Evolutionary conservation across 2,797 vertebrate genomes (phyloP), one percentile per base, ranked within the genome.

Genomic region (Gymnothorax reevesii): DNA sequence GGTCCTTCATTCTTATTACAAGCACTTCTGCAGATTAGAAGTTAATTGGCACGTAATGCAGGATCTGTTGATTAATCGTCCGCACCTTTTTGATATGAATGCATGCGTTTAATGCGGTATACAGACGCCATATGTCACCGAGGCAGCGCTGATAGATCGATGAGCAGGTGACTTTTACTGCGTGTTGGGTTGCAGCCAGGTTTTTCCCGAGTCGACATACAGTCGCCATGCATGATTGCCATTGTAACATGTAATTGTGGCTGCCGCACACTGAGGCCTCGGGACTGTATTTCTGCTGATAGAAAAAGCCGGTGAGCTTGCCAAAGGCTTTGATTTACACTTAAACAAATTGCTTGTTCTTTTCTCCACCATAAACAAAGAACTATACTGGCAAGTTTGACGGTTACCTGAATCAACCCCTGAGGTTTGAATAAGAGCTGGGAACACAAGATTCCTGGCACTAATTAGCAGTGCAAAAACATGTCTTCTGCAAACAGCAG

Each of bases 1-100:
- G 17, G 77, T 80, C 1, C 52, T 55, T 55, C 77, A 52, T 80
- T 42, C 77, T 22, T n/a, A 80, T 80, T 54, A 80, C n/a, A 3
- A n/a, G 17, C 52, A 80, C 77, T 80, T 80, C 55, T 55, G 20
- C 17, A 55, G 52, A 80, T 77, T 77, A 77, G n/a, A 80, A 80
- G 49, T 55, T 80, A 80, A 55, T 54, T 80, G 77, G 77, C 52
- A 80, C 15, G 2, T 22, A 7, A 54, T 17, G 42, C 20, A 1
- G 13, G 4, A 15, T 52, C 73, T 42, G 7, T 77, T 49, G 42
- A 42, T 73, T 12, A 10, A 55, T 55, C 54, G 77, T 22, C 77
- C 6, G 7, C 0, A 57, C 80, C 52, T 83, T 27, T 42, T 57
- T 83, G 25, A 57, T 59, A 27, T 25, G 52, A 42, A 42, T 17